phyloP scores from a whole-genome alignment of 2,113 vertebrate genomes.

The Zosterops hypoxanthus region DNA sequence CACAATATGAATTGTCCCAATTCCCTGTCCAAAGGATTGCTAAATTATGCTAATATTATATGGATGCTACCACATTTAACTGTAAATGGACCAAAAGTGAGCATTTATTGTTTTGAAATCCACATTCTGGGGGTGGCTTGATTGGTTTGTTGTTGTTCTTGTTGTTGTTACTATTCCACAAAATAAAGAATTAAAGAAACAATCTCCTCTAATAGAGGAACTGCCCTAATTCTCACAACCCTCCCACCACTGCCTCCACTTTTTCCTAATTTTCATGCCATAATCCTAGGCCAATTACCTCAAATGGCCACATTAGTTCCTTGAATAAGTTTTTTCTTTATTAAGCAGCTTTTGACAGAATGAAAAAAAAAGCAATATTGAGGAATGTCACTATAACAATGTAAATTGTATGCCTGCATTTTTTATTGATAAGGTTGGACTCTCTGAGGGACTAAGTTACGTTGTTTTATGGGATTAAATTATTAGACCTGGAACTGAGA shows the following conservation, averaged over 20 bases:
- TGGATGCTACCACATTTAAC: not conserved
- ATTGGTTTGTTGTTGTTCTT: not conserved
- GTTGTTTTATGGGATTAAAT: conserved; percentile 70
- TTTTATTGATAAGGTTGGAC: conserved; percentile 63
- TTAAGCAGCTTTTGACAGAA: conserved; percentile 23
- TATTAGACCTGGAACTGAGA: conserved; percentile 69
- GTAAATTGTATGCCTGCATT: conserved; percentile 43
- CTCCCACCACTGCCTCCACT: not conserved
- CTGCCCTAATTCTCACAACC: not conserved
- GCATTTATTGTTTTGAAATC: not conserved
- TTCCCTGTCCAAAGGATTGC: not conserved
- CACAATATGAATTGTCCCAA: not conserved
- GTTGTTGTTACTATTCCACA: not conserved
- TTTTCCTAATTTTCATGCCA: not conserved
- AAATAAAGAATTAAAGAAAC: not conserved
- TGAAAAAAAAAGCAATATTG: conserved; percentile 35
- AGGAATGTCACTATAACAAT: conserved; percentile 17
- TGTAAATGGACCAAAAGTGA: not conserved
- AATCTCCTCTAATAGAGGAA: not conserved
- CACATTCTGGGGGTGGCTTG: not conserved
- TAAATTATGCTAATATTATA: not conserved
- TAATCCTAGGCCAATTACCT: not conserved
- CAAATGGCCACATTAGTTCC: not conserved
- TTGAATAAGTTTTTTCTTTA: not conserved
- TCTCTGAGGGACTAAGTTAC: conserved; percentile 62